phyloP scores from a whole-genome alignment of 1,140 invertebrate species.

The Danaus melanippus region DNA sequence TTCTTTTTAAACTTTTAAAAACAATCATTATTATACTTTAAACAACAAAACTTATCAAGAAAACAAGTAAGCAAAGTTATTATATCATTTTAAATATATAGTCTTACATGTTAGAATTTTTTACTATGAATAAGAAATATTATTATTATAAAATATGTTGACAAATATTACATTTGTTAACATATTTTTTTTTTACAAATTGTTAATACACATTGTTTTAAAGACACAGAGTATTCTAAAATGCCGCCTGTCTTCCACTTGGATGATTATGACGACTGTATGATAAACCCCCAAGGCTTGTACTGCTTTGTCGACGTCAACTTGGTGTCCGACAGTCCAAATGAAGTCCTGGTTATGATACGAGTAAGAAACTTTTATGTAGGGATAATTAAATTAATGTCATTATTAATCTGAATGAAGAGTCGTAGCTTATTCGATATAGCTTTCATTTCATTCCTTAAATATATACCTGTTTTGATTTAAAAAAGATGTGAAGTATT shows the following conservation, averaged over 20 bases:
- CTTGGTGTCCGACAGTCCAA: conserved; percentile 34
- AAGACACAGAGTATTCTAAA: conserved; percentile 41
- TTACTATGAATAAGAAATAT: too few species aligned
- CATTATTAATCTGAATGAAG: too few species aligned
- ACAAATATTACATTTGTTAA: not conserved
- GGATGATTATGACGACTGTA: conserved; percentile 61
- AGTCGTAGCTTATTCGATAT: too few species aligned
- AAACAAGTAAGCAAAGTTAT: too few species aligned
- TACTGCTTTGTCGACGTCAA: conserved; percentile 62
- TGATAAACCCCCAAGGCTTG: conserved; percentile 23
- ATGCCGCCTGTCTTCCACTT: conserved; percentile 60
- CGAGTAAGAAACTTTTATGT: conserved; percentile 13
- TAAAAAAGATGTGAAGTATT: too few species aligned
- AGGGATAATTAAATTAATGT: not conserved
- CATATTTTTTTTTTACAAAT: conserved; percentile 3
- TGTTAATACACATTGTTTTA: conserved; percentile 1
- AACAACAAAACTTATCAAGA: too few species aligned
- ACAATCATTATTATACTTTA: too few species aligned
- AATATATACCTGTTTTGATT: too few species aligned
- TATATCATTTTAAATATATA: too few species aligned
- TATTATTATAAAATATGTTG: not conserved
- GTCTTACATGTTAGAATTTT: too few species aligned
- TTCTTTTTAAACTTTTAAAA: too few species aligned
- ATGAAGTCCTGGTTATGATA: conserved; percentile 23
- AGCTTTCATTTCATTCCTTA: too few species aligned